A percentile compares a stretch with the other conserved stretches of the same genome.
phyloP scores from a whole-genome alignment of 2,113 vertebrate species.

The Fulmarus glacialis region DNA sequence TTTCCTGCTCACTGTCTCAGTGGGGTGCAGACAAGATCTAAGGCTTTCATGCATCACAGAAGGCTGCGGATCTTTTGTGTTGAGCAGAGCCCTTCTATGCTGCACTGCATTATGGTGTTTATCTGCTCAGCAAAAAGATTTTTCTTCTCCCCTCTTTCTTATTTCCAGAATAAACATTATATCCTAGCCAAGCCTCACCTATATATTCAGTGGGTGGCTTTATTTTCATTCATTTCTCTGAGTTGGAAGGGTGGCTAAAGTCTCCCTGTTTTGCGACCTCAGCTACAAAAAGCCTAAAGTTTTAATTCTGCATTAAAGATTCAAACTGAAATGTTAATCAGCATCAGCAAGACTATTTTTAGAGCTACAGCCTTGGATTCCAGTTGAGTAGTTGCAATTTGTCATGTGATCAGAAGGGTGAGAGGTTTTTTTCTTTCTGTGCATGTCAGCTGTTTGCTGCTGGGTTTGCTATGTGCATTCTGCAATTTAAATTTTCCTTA shows the following conservation, averaged over 20 bases:
- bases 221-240: background rate
- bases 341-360: background rate
- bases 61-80: background rate
- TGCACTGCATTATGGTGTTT: background rate
- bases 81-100: background rate
- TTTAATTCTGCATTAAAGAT: background rate
- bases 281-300: background rate
- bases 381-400: background rate
- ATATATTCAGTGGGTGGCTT: background rate
- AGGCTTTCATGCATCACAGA: background rate
- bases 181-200: background rate
- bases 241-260: background rate
- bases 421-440: background rate
- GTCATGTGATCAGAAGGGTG: background rate
- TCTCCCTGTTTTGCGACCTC: background rate
- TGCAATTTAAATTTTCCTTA: background rate
- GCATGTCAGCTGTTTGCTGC: background rate
- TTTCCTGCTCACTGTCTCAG: background rate
- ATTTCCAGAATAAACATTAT: background rate
- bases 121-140: background rate
- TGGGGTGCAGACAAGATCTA: background rate
- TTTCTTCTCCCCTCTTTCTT: background rate
- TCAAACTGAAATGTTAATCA: background rate
- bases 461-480: background rate
- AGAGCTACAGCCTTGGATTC: background rate